Percentiles rank a stretch among this genome's conserved stretches.
Conservation (phyloP, 2,113 vertebrate species). For the Syrrhaptes paradoxus region DNA sequence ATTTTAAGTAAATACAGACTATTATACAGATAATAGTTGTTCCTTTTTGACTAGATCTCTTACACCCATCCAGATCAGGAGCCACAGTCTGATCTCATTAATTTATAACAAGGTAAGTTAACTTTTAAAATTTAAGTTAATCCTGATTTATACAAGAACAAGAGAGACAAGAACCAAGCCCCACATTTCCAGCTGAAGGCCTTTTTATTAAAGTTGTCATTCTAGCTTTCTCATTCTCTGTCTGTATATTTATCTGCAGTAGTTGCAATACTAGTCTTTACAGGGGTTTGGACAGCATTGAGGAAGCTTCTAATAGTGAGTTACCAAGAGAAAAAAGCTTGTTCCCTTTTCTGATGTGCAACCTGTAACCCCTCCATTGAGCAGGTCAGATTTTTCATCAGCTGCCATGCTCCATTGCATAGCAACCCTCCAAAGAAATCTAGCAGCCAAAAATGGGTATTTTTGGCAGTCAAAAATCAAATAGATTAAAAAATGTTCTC, state of each 20-base stretch:
- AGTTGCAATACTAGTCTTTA: background rate
- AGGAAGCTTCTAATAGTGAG: background rate
- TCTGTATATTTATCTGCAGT: background rate
- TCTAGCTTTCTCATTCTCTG: background rate
- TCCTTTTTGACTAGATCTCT: background rate
- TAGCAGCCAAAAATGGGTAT: background rate
- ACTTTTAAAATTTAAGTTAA: background rate
- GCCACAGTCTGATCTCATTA: background rate
- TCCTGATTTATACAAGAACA: background rate
- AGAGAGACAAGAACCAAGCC: background rate
- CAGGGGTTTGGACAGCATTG: background rate
- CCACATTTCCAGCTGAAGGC: background rate
- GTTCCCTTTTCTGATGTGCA: background rate
- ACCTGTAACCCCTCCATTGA: background rate
- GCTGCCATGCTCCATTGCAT: background rate
- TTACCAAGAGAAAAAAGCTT: background rate
- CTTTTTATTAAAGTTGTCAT: background rate
- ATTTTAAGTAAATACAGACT: background rate
- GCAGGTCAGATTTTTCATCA: background rate
- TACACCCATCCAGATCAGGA: background rate
- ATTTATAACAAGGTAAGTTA: background rate
- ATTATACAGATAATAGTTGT: background rate
- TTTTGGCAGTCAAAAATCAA: background rate
- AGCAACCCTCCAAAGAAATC: background rate
- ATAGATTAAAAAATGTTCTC: background rate